Conservation (phyloP, 2,797 vertebrate species). For the Mastacembelus armatus region DNA sequence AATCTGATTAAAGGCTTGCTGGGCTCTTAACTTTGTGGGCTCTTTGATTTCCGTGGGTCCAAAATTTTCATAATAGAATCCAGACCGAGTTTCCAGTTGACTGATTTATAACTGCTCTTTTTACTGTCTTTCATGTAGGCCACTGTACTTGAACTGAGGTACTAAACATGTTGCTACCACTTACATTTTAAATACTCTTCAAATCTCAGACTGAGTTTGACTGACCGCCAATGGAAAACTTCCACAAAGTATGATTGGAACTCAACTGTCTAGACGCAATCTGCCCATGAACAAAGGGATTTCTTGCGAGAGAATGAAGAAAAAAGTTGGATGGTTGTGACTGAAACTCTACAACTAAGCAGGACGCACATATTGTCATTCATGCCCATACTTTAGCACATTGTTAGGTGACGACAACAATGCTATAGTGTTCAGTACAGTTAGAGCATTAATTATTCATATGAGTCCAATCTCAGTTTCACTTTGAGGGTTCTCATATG, state of each 20-base stretch:
- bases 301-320: slow-evolving; percentile 29
- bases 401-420: slow-evolving; percentile 50
- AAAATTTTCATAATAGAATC: slow-evolving; percentile 59
- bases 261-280: slow-evolving; percentile 74
- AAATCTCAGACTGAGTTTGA: slow-evolving; percentile 39
- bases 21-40: slow-evolving; percentile 49
- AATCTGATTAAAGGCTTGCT: slow-evolving; percentile 72
- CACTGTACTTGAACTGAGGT: slow-evolving; percentile 61
- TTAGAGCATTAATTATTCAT: slow-evolving; percentile 78
- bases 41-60: slow-evolving; percentile 66
- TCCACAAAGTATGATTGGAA: slow-evolving; percentile 58
- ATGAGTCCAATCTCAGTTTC: slow-evolving; percentile 79
- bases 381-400: slow-evolving; percentile 31
- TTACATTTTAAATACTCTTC: slow-evolving; percentile 60
- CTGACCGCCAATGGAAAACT: slow-evolving; percentile 47
- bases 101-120: slow-evolving; percentile 59
- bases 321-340: slow-evolving; percentile 4
- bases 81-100: slow-evolving; percentile 64
- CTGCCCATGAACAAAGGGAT: slow-evolving; percentile 55
- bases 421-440: slow-evolving; percentile 61
- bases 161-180: slow-evolving; percentile 61
- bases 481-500: slow-evolving; percentile 82
- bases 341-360: slow-evolving; percentile 7
- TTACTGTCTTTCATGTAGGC: slow-evolving; percentile 55
- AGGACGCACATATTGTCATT: slow-evolving; percentile 36